Conservation (phyloP, 2,113 vertebrate genomes). For the Protobothrops flavoviridis region DNA sequence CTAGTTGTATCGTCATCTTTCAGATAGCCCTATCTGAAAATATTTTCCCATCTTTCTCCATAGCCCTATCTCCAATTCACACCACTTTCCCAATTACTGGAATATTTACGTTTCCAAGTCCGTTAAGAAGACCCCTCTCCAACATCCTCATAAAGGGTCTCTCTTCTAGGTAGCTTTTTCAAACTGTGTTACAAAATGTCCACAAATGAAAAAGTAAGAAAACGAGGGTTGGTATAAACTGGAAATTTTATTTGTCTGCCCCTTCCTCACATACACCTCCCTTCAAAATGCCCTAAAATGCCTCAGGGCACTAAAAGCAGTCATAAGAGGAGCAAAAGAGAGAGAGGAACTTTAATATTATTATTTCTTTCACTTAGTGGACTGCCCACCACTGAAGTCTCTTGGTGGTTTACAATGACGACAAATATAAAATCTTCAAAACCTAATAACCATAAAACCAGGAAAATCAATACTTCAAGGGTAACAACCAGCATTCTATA, state of each 20-base stretch:
- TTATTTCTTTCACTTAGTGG: neutral
- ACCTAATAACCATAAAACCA: neutral
- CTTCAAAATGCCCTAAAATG: neutral
- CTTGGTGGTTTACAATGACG: neutral
- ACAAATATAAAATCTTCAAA: neutral
- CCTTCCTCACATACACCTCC: neutral
- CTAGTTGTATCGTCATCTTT: neutral
- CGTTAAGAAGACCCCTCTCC: neutral
- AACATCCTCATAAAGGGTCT: neutral
- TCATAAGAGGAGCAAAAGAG: neutral
- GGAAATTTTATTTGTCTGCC: neutral
- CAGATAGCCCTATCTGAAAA: neutral
- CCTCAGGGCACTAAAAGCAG: neutral
- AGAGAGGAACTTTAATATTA: neutral
- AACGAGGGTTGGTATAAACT: neutral
- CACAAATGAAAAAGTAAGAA: neutral
- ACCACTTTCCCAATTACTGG: neutral
- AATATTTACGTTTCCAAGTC: neutral
- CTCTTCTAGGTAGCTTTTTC: neutral
- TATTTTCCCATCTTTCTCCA: neutral
- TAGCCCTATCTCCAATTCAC: neutral
- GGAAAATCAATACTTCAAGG: neutral
- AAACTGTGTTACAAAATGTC: neutral
- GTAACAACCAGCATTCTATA: neutral
- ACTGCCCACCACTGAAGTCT: neutral